Base-by-base conservation (phyloP, 2,113 vertebrate species). In the Dasyornis broadbenti region DNA sequence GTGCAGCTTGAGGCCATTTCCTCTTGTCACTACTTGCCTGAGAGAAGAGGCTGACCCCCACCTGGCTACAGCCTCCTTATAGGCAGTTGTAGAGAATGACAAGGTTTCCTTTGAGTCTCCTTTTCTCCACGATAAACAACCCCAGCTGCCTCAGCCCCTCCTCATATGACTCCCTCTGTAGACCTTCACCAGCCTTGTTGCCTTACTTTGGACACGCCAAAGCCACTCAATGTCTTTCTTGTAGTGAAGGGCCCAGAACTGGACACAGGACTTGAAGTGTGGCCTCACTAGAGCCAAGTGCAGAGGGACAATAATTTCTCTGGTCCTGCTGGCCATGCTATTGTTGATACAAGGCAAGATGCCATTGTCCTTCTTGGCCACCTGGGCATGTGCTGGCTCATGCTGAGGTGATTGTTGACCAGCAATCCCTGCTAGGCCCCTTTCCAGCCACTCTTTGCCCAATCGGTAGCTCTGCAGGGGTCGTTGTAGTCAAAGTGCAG, bases 21-120 rank as follows among this genome's bases (percentile, higher is more conserved):
- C 26, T 85, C 35, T 85, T 54, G 4, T 53, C 30, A 30, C 20
- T 47, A 26, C 11, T n/a, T n/a, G 15, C 37, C 15, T 79, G 40
- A 39, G 13, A n/a, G 21, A 37, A 40, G 24, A 63, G n/a, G 15
- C 8, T 0, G 0, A 60, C 8, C 2, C 15, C 4, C 13, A 47
- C 8, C n/a, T 54, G 11, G 47, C 24, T 71, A 35, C 24, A 63
- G 7, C n/a, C 20, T 87, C 8, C 24, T 54, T 70, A 47, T 13
- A 70, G 28, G 6, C 8, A 14, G 24, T 47, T 40, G 28, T 39
- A 78, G 33, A 44, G 3, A 20, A 28, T 53, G 18, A 30, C 35
- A 47, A n/a, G 8, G 30, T 35, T 45, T 54, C 13, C 24, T 15
- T 68, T 20, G 24, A 54, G n/a, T n/a, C 10, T 54, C 6, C n/a